Percentiles rank a stretch among this genome's conserved stretches.
Evolutionary conservation across 1,140 invertebrate species (phyloP).

Genomic region (Riptortus pedestris): DNA sequence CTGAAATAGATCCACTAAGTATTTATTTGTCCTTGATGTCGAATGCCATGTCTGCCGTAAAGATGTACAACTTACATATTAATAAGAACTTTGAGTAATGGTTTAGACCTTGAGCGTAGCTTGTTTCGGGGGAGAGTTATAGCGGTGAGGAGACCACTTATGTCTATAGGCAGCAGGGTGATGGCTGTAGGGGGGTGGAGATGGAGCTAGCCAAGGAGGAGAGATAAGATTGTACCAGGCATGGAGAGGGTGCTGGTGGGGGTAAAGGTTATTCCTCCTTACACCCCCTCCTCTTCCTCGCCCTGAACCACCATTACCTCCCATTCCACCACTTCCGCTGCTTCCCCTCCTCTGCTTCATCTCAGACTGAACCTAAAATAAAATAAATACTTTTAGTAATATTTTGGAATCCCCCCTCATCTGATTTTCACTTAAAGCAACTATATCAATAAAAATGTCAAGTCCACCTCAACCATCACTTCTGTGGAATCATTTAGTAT

Average conservation of each 20-base stretch:
- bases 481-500: no score
- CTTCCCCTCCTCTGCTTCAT: slow-evolving; percentile 18
- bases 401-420: no score
- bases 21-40: not conserved
- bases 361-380: slow-evolving; percentile 15
- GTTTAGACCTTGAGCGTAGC: slow-evolving; percentile 7
- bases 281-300: not conserved
- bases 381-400: slow-evolving; percentile 22
- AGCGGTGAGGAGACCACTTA: slow-evolving; percentile 9
- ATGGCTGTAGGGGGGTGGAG: slow-evolving; percentile 30
- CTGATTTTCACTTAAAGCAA: no score
- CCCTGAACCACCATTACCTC: not conserved
- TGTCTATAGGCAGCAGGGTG: slow-evolving; percentile 7
- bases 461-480: no score
- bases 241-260: slow-evolving; percentile 14
- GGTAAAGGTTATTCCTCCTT: not conserved
- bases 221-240: slow-evolving; percentile 31
- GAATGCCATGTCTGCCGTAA: not conserved
- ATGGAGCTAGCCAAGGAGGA: slow-evolving; percentile 29
- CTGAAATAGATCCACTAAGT: no score
- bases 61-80: slow-evolving; percentile 1
- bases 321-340: not conserved
- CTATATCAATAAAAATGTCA: no score
- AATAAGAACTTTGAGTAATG: not conserved
- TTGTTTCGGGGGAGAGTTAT: not conserved